These are phyloP conservation scores for Bombus difficillimus DNA, from an alignment of 1,140 invertebrate species.

Conservation along the genomic window DNA sequence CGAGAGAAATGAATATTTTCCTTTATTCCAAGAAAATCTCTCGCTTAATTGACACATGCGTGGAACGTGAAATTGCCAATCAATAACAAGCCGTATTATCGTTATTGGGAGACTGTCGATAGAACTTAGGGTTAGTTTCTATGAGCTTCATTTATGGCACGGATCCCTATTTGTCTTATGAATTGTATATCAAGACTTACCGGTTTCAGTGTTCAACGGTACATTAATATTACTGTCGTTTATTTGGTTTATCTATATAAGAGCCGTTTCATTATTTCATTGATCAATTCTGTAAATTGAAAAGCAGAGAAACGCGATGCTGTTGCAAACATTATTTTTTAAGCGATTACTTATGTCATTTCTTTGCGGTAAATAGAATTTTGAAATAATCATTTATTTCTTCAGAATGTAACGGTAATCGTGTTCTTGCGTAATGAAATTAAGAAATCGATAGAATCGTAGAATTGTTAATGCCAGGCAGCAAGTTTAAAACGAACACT, in stretches of 20 bases:
- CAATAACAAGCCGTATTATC: background rate
- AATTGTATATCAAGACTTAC: background rate
- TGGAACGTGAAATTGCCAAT: conserved; percentile 11
- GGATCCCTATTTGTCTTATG: background rate
- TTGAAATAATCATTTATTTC: background rate
- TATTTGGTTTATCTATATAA: too few relatives aligned
- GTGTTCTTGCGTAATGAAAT: background rate
- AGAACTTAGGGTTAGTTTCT: background rate
- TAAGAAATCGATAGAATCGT: background rate
- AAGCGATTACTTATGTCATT: background rate
- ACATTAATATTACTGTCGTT: background rate
- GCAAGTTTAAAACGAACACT: too few relatives aligned
- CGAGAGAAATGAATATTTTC: conserved; percentile 3
- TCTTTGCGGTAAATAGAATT: background rate
- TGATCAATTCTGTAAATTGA: background rate
- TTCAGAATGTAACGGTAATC: background rate
- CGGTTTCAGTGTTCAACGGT: background rate
- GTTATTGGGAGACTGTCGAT: background rate
- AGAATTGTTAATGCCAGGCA: too few relatives aligned
- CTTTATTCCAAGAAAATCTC: background rate
- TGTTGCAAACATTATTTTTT: background rate
- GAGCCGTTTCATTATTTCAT: background rate
- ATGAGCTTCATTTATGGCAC: background rate
- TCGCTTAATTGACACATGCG: conserved; percentile 9
- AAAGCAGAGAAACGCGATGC: background rate